phyloP scores from a whole-genome alignment of 2,888 invertebrate species.

The Dryobota labecula region DNA sequence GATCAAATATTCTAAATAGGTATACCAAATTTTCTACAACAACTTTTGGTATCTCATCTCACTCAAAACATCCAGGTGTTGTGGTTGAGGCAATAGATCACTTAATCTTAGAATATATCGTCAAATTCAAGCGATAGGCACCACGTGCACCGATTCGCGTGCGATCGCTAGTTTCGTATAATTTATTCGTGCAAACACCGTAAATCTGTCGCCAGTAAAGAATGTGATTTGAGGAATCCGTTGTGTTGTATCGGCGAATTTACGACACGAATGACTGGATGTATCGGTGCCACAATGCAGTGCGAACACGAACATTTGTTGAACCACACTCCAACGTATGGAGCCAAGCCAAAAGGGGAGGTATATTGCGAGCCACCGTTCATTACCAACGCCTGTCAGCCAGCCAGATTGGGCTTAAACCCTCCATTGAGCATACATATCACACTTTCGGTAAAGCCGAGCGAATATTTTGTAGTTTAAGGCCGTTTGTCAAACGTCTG shows the following conservation, averaged over 20 bases:
- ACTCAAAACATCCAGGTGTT: not conserved
- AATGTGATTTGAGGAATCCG: conserved; percentile 66
- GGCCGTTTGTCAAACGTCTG: conserved; percentile 53
- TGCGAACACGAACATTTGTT: conserved; percentile 63
- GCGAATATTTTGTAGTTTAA: conserved; percentile 51
- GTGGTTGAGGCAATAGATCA: not conserved
- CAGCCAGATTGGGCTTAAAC: conserved; percentile 70
- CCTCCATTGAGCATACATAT: conserved; percentile 58
- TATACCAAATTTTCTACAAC: not conserved
- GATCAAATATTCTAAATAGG: not conserved
- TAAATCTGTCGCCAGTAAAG: conserved; percentile 57
- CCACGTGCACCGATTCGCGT: conserved; percentile 22
- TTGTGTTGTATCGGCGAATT: conserved; percentile 66
- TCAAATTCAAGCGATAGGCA: conserved; percentile 27
- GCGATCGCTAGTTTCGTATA: conserved; percentile 42
- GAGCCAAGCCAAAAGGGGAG: conserved; percentile 71
- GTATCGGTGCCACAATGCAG: conserved; percentile 54
- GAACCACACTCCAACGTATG: conserved; percentile 68
- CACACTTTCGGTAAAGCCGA: conserved; percentile 44
- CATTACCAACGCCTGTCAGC: conserved; percentile 72
- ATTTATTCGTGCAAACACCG: conserved; percentile 57
- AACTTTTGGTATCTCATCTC: not conserved
- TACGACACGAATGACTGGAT: conserved; percentile 60
- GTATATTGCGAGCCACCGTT: conserved; percentile 64
- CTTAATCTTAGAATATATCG: conserved; percentile 25